Percentiles rank a stretch among this genome's conserved stretches.
phyloP scores from a whole-genome alignment of 1,140 invertebrate genomes.

The Panulirus ornatus region DNA sequence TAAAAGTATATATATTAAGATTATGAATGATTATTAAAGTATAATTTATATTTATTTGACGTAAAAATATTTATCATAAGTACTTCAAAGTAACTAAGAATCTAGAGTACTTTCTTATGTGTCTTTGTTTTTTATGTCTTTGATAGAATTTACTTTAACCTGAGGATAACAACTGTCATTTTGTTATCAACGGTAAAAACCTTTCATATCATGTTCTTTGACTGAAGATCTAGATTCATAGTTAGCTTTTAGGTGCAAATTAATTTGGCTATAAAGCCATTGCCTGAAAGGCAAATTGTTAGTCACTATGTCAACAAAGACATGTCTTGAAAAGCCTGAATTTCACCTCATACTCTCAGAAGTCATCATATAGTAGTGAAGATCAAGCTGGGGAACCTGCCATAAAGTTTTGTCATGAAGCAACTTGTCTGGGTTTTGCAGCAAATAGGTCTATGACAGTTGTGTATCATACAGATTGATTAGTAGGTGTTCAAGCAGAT shows the following conservation, averaged over 20 bases:
- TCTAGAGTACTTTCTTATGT: background rate
- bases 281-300: background rate
- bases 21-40: background rate
- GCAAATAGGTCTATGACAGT: background rate
- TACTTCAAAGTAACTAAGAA: background rate
- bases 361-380: too few relatives aligned
- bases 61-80: background rate
- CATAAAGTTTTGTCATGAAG: too few relatives aligned
- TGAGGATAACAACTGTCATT: too few relatives aligned
- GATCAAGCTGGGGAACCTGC: background rate
- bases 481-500: background rate
- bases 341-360: background rate
- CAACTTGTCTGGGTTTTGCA: too few relatives aligned
- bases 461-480: background rate
- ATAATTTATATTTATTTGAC: background rate
- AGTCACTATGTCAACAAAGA: background rate
- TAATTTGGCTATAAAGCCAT: background rate
- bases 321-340: background rate
- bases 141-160: too few relatives aligned
- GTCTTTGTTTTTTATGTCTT: too few relatives aligned
- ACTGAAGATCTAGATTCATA: background rate
- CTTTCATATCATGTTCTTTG: background rate
- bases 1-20: background rate
- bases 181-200: too few relatives aligned
- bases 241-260: background rate